Conservation (phyloP, 1,140 invertebrate species). For the Propsilocerus akamusi region DNA sequence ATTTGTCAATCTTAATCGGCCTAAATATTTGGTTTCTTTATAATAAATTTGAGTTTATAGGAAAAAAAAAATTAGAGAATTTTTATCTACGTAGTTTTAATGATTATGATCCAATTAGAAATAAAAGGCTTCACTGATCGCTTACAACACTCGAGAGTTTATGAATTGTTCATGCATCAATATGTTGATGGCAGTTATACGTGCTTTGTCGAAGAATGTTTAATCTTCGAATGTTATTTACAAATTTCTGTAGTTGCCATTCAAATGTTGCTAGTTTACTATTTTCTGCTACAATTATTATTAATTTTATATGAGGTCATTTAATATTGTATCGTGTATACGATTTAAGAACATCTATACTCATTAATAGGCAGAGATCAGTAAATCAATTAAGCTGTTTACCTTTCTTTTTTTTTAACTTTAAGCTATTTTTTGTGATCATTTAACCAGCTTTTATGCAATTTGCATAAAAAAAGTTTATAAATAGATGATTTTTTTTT, state of each 20-base stretch:
- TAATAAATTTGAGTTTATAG: background rate
- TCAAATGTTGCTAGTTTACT: background rate
- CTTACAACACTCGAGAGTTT: background rate
- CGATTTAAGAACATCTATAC: too few relatives aligned
- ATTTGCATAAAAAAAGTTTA: background rate
- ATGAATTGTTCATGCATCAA: background rate
- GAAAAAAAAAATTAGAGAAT: background rate
- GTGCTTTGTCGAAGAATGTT: background rate
- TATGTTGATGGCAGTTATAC: background rate
- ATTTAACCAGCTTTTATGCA: background rate
- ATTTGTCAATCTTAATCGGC: background rate
- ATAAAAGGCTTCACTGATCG: constrained; percentile 1
- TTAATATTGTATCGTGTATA: background rate
- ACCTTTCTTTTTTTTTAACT: background rate
- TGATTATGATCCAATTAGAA: constrained; percentile 2
- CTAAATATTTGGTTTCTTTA: background rate
- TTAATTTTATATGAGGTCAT: background rate
- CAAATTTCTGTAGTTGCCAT: background rate
- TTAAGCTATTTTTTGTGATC: background rate
- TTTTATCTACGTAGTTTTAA: background rate
- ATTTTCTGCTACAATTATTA: background rate
- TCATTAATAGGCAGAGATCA: too few relatives aligned
- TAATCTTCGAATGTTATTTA: background rate
- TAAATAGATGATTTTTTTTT: background rate
- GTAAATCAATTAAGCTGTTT: too few relatives aligned